phyloP scores from a whole-genome alignment of 2,113 vertebrate genomes.

The Corydoras sp. region DNA sequence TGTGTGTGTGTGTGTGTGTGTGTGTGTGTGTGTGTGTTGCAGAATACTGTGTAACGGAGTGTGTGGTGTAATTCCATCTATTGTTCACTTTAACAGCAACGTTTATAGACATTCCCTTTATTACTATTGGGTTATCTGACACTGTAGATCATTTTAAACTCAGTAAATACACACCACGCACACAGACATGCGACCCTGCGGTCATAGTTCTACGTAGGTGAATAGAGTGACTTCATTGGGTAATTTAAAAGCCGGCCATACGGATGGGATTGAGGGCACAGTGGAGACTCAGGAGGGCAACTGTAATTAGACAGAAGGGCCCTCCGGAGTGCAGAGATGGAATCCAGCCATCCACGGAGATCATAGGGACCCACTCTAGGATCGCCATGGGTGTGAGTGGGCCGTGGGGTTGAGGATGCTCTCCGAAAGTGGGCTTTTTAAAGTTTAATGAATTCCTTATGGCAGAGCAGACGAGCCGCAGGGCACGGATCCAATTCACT shows the following conservation, averaged over 20 bases:
- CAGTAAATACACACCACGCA: no score
- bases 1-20: no score
- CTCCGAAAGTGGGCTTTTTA: conserved; percentile 24
- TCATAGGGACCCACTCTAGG: conserved; percentile 39
- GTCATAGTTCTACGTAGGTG: conserved; percentile 1
- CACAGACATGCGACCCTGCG: background rate
- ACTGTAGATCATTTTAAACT: no score
- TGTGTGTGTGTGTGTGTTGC: no score
- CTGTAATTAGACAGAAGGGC: conserved; percentile 64
- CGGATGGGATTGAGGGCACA: conserved; percentile 59
- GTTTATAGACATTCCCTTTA: no score
- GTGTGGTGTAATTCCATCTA: no score
- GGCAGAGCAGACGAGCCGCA: conserved; percentile 8
- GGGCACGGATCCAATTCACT: background rate
- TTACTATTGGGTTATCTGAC: no score
- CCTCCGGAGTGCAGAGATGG: conserved; percentile 57
- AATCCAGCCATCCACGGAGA: conserved; percentile 35
- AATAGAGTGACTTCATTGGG: conserved; percentile 57
- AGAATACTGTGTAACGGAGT: no score
- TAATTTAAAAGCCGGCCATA: conserved; percentile 65
- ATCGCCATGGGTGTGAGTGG: conserved; percentile 23
- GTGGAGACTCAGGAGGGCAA: conserved; percentile 56
- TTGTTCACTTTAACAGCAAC: no score
- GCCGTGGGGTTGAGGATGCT: background rate
- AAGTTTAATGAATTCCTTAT: conserved; percentile 39